These are phyloP conservation scores for Siniperca chuatsi DNA, from an alignment of 2,113 vertebrate genomes.

Conservation along the genomic window DNA sequence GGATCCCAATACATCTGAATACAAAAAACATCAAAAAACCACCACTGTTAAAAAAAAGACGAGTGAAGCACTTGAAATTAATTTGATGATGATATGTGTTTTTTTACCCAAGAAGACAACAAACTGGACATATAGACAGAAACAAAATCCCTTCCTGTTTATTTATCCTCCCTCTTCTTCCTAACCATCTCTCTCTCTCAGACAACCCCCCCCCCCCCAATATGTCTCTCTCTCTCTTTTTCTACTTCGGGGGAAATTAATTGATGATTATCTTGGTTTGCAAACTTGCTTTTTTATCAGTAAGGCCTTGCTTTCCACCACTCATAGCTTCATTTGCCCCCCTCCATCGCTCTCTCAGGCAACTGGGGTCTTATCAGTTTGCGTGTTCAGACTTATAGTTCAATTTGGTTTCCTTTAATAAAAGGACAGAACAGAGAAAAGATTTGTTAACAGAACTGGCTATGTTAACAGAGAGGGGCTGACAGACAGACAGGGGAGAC, in stretches of 20 bases:
- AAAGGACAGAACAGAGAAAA: slow-evolving; percentile 48
- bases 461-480: slow-evolving; percentile 31
- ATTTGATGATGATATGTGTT: too few species aligned
- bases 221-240: slow-evolving; percentile 1
- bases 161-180: slow-evolving; percentile 12
- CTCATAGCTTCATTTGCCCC: slow-evolving; percentile 63
- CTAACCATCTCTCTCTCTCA: slow-evolving; percentile 15
- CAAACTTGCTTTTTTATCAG: slow-evolving; percentile 69
- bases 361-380: slow-evolving; percentile 51
- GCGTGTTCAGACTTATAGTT: slow-evolving; percentile 57
- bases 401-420: slow-evolving; percentile 60
- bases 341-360: slow-evolving; percentile 26
- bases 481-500: slow-evolving; percentile 8
- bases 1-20: neutral
- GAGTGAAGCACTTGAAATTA: neutral
- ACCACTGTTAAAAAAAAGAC: slow-evolving; percentile 30
- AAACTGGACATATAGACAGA: slow-evolving; percentile 17
- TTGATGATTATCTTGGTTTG: slow-evolving; percentile 76
- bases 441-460: slow-evolving; percentile 40
- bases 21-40: slow-evolving; percentile 14
- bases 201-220: neutral
- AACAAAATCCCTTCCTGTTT: slow-evolving; percentile 13
- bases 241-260: slow-evolving; percentile 71
- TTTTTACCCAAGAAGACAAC: neutral
- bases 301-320: slow-evolving; percentile 50